Conservation (phyloP, 2,797 vertebrate genomes). For the Bradypodion ventrale region DNA sequence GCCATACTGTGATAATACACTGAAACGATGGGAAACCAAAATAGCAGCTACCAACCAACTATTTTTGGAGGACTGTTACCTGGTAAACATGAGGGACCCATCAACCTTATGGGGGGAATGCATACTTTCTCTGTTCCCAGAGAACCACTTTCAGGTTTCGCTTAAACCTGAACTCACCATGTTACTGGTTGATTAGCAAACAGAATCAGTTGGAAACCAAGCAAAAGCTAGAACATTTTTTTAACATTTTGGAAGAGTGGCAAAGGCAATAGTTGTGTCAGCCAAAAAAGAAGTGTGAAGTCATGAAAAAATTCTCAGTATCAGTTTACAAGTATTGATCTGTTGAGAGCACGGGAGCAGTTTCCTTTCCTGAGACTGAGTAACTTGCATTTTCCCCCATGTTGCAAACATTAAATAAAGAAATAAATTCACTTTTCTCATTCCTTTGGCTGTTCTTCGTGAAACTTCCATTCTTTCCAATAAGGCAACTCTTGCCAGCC, state of each 20-base stretch:
- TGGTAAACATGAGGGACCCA: background rate
- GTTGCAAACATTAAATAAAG: background rate
- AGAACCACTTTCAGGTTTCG: background rate
- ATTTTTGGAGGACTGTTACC: background rate
- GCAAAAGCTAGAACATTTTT: background rate
- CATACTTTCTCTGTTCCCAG: too few relatives aligned
- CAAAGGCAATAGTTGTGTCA: background rate
- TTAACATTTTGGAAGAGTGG: background rate
- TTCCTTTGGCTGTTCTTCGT: background rate
- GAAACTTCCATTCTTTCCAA: background rate
- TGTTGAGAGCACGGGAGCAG: background rate
- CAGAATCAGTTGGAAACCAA: background rate
- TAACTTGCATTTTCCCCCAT: background rate
- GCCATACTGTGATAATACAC: background rate
- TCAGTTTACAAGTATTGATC: background rate
- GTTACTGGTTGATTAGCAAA: background rate
- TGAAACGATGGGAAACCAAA: background rate
- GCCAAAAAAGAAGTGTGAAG: conserved; percentile 2
- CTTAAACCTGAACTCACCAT: background rate
- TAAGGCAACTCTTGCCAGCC: background rate
- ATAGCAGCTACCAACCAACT: background rate
- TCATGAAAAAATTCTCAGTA: background rate
- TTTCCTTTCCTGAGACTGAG: background rate
- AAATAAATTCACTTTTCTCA: background rate
- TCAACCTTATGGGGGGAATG: background rate